Base-by-base conservation (phyloP, 2,113 vertebrate species). In the Sinocyclocheilus anshuiensis region DNA sequence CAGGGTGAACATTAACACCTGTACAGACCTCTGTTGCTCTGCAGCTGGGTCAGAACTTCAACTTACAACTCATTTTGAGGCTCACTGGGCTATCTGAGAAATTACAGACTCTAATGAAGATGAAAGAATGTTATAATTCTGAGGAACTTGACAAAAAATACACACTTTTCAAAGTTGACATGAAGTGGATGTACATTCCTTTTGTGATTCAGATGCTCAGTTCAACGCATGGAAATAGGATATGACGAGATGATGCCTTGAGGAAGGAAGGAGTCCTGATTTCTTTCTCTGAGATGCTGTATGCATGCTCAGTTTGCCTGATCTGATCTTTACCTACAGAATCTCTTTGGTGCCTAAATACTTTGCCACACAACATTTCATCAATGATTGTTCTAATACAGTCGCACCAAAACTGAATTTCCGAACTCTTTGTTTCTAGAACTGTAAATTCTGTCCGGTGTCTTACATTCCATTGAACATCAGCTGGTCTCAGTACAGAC, bases 281-380 rank as follows among this genome's bases (percentile, higher is more conserved):
- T 33, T 36, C 74, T 78, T 77, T 77, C n/a, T n/a, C 36, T 36
- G 74, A 55, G 69, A 77, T 63, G 36, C 80, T 63, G 13, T 26
- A 29, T 79, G 84, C 76, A 86, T 57, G 72, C 36, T 63, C 45
- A 55, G 26, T 61, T 74, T 86, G 71, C 81, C 65, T 83, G 16
- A 71, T 8, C 55, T 36, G 48, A 77, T 48, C 63, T 63, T 84
- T 80, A 55, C 39, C 33, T 67, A 55, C 55, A 39, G 65, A 59
- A 55, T 67, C 48, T 84, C 69, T 74, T 84, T 53, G 69, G 81
- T 74, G 82, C 82, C 82, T 84, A 59, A 24, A 59, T 59, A 84
- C 11, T 74, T 33, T 22, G 29, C 48, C 61, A 15, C 29, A 42
- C 16, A 24, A 24, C 13, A 42, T 72, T 36, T 57, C 16, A 50